Percentiles rank a stretch among this genome's conserved stretches.
These are phyloP conservation scores for Etheostoma perlongum DNA, from an alignment of 2,797 vertebrate genomes.

Conservation along the genomic window DNA sequence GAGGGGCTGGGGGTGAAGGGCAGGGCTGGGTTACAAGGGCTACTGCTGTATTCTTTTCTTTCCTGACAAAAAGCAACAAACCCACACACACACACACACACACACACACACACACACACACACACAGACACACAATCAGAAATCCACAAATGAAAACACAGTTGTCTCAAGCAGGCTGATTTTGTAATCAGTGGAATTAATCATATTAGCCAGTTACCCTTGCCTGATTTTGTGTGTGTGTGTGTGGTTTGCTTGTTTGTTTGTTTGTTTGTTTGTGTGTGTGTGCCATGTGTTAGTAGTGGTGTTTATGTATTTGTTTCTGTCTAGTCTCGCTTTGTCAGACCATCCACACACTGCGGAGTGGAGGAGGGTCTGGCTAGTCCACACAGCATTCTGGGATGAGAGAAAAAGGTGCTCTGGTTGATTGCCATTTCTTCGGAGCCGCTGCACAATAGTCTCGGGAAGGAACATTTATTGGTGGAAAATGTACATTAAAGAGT, in stretches of 20 bases:
- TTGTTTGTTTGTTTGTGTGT: not conserved
- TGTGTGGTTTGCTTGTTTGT: conserved; percentile 28
- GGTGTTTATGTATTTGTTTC: too few species aligned
- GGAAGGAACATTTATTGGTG: too few species aligned
- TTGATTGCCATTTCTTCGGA: too few species aligned
- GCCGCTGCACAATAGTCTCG: too few species aligned
- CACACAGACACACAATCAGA: conserved; percentile 38
- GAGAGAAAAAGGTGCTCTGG: too few species aligned
- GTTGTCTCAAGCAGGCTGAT: conserved; percentile 47
- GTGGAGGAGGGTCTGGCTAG: too few species aligned
- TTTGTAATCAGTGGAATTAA: conserved; percentile 74
- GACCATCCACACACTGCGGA: too few species aligned
- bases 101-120: conserved; percentile 5
- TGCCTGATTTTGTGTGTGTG: conserved; percentile 10
- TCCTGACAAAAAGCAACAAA: conserved; percentile 22
- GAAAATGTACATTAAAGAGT: too few species aligned
- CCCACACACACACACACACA: not conserved
- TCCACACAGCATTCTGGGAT: too few species aligned
- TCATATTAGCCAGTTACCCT: conserved; percentile 61
- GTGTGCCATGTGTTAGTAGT: not conserved
- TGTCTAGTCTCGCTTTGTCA: too few species aligned
- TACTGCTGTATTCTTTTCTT: conserved; percentile 65
- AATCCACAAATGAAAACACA: conserved; percentile 47
- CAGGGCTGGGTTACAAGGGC: conserved; percentile 76
- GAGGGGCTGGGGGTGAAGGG: conserved; percentile 73